A percentile compares a stretch with the other conserved stretches of the same genome.
Conservation (phyloP, 2,888 invertebrate genomes). For the Troides helena region DNA sequence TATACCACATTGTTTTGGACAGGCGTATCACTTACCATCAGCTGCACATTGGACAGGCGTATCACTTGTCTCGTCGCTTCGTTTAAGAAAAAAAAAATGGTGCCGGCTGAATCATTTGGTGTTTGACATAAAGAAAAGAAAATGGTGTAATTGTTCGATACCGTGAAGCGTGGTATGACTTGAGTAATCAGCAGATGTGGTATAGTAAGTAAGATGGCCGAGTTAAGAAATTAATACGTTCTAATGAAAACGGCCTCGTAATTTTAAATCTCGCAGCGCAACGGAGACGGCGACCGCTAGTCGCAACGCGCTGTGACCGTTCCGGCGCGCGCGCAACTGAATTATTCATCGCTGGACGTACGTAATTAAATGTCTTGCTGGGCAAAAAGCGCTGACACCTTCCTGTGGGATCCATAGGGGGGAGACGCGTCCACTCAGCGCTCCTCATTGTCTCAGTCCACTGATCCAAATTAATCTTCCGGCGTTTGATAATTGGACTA, state of each 20-base stretch:
- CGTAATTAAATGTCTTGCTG: constrained; percentile 70
- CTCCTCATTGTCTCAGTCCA: constrained; percentile 15
- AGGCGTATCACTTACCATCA: too few species aligned
- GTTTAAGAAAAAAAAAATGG: too few species aligned
- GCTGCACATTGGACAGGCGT: too few species aligned
- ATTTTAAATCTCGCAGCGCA: constrained; percentile 38
- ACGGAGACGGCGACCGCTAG: constrained; percentile 57
- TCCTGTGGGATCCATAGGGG: constrained; percentile 61
- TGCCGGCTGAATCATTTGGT: too few species aligned
- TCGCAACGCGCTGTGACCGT: constrained; percentile 73
- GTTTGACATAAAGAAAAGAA: too few species aligned
- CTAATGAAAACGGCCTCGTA: constrained; percentile 40
- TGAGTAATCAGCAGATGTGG: constrained; percentile 1
- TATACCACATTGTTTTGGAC: too few species aligned
- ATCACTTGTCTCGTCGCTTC: too few species aligned
- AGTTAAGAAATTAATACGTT: constrained; percentile 22
- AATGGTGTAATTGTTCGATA: not conserved
- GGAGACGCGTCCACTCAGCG: constrained; percentile 35
- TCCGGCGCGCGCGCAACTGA: constrained; percentile 63
- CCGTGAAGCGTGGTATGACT: not conserved
- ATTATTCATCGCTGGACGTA: constrained; percentile 68
- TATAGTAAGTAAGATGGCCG: constrained; percentile 5
- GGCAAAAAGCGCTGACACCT: constrained; percentile 69
- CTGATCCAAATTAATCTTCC: too few species aligned
- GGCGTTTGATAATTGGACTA: too few species aligned